Conservation (phyloP, 2,797 vertebrate genomes). For the Ambastaia sidthimunki region DNA sequence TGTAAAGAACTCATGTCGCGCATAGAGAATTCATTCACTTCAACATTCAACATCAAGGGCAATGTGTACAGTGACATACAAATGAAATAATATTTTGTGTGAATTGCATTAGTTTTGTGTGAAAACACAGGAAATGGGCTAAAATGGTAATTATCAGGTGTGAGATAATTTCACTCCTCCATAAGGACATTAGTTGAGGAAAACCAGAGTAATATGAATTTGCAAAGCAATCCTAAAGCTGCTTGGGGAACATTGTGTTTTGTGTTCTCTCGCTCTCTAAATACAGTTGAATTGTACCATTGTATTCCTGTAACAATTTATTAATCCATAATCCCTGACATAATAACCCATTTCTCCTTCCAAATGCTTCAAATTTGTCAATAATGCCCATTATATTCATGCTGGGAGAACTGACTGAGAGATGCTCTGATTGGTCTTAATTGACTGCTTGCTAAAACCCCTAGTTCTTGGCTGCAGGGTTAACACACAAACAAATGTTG, state of each 20-base stretch:
- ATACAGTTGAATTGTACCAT: conserved; percentile 15
- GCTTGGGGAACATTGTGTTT: conserved; percentile 43
- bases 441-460: background rate
- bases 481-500: background rate
- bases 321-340: background rate
- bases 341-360: background rate
- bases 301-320: background rate
- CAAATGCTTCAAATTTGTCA: background rate
- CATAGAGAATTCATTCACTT: background rate
- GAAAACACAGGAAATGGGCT: too few species aligned
- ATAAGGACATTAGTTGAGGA: conserved; percentile 66
- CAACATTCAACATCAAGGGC: conserved; percentile 13
- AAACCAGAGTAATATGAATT: conserved; percentile 69
- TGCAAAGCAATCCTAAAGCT: conserved; percentile 71
- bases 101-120: too few species aligned
- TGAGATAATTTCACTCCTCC: background rate
- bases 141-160: background rate
- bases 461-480: background rate
- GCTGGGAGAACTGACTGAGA: background rate
- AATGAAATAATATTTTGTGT: too few species aligned
- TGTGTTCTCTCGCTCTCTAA: conserved; percentile 10
- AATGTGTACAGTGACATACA: background rate
- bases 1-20: conserved; percentile 32
- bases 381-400: background rate
- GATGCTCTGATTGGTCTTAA: background rate